Base-by-base conservation (phyloP, 2,113 vertebrate genomes). In the Dicrurus megarhynchus region DNA sequence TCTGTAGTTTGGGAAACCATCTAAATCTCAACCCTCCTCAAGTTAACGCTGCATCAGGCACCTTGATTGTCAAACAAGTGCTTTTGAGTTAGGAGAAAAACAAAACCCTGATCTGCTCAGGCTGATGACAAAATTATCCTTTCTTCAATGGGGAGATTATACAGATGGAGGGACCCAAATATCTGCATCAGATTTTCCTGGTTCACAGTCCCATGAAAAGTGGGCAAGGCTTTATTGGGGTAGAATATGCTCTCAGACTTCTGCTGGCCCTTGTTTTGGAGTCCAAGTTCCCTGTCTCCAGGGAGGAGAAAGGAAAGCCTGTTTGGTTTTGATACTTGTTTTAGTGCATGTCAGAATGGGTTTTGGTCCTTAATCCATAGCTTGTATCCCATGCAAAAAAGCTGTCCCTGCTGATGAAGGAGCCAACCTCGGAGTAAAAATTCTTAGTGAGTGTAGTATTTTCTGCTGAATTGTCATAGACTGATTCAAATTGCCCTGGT, bases 401-500 rank as follows among this genome's bases (percentile, higher is more conserved):
- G 12, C 73, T 92, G 44, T 33, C 84, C 30, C 1, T 67, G 96
- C 74, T 96, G 84, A 63, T 69, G 89, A 57, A 92, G 61, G 57
- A 94, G 42, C 61, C 91, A 81, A 70, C 80, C 81, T 96, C 22
- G 6, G 79, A 81, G 67, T 27, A 56, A n/a, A 74, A 75, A 93
- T 76, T 68, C 87, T 95, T 84, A 39, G 64, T 11, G 52, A 61
- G 23, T 41, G 71, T 52, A 64, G 64, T 76, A n/a, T 93, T 93
- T 84, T 68, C 95, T 85, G 86, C 37, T 93, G 94, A 96, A 91
- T 94, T 97, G 97, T 97, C 95, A 91, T 10, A 93, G 96, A 93
- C 52, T 37, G 92, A 95, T 96, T 94, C 90, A 79, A 75, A 87
- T 63, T 84, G 71, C 95, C 67, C 19, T 39, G 78, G 71, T 88